Conservation (phyloP, 1,140 invertebrate species). For the Lethrus apterus region DNA sequence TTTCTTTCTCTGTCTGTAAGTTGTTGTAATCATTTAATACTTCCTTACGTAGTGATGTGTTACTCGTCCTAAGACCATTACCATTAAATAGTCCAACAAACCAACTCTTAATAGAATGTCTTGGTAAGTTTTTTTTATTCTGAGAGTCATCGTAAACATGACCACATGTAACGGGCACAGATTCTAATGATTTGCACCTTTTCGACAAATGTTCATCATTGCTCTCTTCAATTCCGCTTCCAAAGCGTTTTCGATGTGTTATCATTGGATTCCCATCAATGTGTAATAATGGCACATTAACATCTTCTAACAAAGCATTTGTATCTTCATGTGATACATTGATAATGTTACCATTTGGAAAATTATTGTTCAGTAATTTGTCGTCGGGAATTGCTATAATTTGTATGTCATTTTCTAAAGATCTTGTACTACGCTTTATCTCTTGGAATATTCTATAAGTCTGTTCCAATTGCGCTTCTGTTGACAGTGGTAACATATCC, state of each 20-base stretch:
- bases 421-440: conserved; percentile 31
- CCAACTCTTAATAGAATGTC: conserved; percentile 58
- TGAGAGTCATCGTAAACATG: conserved; percentile 38
- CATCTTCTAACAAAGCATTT: conserved; percentile 38
- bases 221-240: conserved; percentile 30
- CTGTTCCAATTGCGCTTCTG: conserved; percentile 16
- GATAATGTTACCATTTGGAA: conserved; percentile 48
- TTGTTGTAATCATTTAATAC: conserved; percentile 35
- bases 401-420: conserved; percentile 34
- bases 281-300: conserved; percentile 48
- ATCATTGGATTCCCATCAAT: conserved; percentile 26
- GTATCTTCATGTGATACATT: conserved; percentile 35
- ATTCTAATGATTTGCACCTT: conserved; percentile 69
- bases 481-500: conserved; percentile 42
- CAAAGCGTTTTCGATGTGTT: conserved; percentile 28
- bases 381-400: conserved; percentile 42
- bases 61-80: conserved; percentile 54
- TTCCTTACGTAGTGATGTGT: conserved; percentile 54
- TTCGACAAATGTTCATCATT: conserved; percentile 41
- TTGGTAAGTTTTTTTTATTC: conserved; percentile 45
- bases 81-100: conserved; percentile 60
- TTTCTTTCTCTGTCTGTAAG: conserved; percentile 38
- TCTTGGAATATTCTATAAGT: conserved; percentile 28
- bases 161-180: conserved; percentile 43
- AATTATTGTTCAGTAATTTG: conserved; percentile 49